Evolutionary conservation across 2,797 vertebrate genomes (phyloP).

Genomic region (Paratrypauchen microcephalus): DNA sequence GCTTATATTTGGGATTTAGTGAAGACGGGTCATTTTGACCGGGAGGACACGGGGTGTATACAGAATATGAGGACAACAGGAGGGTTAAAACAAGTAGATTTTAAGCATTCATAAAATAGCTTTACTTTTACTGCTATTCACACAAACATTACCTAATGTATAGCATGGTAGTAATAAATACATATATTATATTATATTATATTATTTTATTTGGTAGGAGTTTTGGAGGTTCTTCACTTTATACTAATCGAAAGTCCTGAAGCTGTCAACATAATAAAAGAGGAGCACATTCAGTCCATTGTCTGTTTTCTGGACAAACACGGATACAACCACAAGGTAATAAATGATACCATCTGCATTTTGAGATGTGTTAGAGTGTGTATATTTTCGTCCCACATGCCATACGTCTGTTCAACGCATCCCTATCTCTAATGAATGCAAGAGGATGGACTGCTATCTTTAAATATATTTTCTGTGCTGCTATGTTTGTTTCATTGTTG

Average conservation of each 20-base stretch:
- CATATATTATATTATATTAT: conserved; percentile 9
- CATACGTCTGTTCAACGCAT: too few relatives aligned
- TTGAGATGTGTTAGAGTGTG: not conserved
- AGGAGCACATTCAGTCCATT: conserved; percentile 91
- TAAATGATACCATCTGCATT: not conserved
- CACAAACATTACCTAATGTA: not conserved
- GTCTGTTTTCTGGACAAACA: conserved; percentile 93
- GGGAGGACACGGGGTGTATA: too few relatives aligned
- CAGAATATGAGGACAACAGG: too few relatives aligned
- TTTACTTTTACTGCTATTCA: not conserved
- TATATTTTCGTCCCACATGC: too few relatives aligned
- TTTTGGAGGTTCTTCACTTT: conserved; percentile 93
- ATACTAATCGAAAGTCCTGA: conserved; percentile 92
- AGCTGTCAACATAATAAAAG: conserved; percentile 91
- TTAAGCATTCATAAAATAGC: too few relatives aligned
- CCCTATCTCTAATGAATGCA: too few relatives aligned
- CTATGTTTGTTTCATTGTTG: too few relatives aligned
- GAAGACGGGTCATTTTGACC: too few relatives aligned
- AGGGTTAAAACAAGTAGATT: too few relatives aligned
- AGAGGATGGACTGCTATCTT: too few relatives aligned
- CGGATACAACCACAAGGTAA: conserved; percentile 91
- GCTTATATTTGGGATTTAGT: too few relatives aligned
- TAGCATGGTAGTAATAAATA: not conserved
- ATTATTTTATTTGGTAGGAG: conserved; percentile 72
- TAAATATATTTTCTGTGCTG: too few relatives aligned